phyloP scores from a whole-genome alignment of 2,888 invertebrate species.

The Eupithecia vulgata region DNA sequence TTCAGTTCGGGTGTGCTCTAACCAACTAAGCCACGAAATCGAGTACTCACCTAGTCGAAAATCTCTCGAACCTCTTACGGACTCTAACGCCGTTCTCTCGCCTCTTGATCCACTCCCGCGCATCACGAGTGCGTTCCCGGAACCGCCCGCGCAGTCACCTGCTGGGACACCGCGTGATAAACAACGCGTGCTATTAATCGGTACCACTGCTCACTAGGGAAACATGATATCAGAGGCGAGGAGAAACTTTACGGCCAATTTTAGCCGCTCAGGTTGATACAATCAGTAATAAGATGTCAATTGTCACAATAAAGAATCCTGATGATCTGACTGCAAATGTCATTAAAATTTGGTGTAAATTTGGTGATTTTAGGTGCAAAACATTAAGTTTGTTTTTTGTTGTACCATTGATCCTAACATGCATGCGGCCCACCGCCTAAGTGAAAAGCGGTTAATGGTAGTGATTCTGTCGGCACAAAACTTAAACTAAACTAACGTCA shows the following conservation, averaged over 20 bases:
- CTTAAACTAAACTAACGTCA: no score
- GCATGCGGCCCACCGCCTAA: no score
- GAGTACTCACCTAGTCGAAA: no score
- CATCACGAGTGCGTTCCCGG: constrained; percentile 53
- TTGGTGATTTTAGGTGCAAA: background rate
- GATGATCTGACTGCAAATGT: background rate
- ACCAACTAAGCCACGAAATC: no score
- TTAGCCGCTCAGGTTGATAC: background rate
- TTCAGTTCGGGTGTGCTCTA: no score
- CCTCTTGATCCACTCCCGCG: constrained; percentile 13
- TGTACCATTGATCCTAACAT: no score
- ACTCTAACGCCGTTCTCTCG: background rate
- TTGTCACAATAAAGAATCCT: background rate
- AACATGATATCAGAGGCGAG: background rate
- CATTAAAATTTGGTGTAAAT: no score
- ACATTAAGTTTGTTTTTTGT: no score
- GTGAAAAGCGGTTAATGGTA: no score
- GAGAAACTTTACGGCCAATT: constrained; percentile 2
- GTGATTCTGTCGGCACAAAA: no score
- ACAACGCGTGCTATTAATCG: constrained; percentile 79
- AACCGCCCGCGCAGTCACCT: constrained; percentile 70
- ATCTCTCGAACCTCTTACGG: no score
- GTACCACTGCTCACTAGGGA: constrained; percentile 61
- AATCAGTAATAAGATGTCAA: background rate
- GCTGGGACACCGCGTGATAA: constrained; percentile 76